phyloP scores from a whole-genome alignment of 2,888 invertebrate species.

The Leptothorax acervorum region DNA sequence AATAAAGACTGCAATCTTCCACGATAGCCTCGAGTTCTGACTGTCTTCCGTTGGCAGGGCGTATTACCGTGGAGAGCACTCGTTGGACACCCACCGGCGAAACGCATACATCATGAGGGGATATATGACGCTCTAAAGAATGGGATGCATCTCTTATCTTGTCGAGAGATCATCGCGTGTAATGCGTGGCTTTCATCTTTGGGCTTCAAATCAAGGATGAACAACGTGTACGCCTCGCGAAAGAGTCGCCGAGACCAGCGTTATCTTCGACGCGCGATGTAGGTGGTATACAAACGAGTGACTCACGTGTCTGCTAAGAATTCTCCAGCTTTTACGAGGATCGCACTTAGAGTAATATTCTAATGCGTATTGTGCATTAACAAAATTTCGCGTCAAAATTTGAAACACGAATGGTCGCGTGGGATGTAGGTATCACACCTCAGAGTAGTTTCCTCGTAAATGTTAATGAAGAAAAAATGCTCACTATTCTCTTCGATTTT shows the following conservation, averaged over 20 bases:
- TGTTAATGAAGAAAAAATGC: too few species aligned
- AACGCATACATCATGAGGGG: conserved; percentile 68
- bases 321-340: background rate
- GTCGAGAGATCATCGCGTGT: conserved; percentile 74
- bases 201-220: conserved; percentile 50
- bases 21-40: conserved; percentile 58
- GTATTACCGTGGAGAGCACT: conserved; percentile 64
- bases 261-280: conserved; percentile 43
- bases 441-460: too few species aligned
- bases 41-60: conserved; percentile 56
- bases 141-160: conserved; percentile 76
- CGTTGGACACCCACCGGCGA: conserved; percentile 57
- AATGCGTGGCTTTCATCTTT: conserved; percentile 72
- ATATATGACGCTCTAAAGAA: conserved; percentile 63
- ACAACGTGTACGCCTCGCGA: conserved; percentile 7
- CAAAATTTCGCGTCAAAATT: background rate
- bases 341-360: background rate
- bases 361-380: background rate
- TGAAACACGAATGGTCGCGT: too few species aligned
- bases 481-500: too few species aligned
- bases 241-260: conserved; percentile 26
- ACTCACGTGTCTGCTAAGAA: conserved; percentile 16
- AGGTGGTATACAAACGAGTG: conserved; percentile 46
- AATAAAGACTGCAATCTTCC: conserved; percentile 69
- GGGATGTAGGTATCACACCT: too few species aligned